These are phyloP conservation scores for Camponotus fellah DNA, from an alignment of 2,888 invertebrate genomes.

Conservation along the genomic window DNA sequence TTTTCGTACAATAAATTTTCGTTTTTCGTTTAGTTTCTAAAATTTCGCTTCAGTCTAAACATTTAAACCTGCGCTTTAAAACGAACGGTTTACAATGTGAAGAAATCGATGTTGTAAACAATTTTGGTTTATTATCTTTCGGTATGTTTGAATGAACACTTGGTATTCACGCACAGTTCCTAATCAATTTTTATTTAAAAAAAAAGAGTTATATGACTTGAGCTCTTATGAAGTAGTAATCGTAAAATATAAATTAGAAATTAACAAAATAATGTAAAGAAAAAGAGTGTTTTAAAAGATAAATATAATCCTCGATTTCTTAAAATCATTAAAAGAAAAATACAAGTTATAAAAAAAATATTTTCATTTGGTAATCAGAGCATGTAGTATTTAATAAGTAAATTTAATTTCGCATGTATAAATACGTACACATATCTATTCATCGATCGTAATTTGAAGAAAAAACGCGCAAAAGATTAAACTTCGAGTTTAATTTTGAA, in stretches of 20 bases:
- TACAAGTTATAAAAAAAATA: not conserved
- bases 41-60: not conserved
- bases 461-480: not conserved
- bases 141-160: conserved; percentile 17
- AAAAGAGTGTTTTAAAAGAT: not conserved
- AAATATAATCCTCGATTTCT: conserved; percentile 9
- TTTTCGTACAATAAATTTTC: not conserved
- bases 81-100: conserved; percentile 27
- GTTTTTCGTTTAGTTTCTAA: not conserved
- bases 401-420: not conserved
- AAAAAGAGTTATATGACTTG: too few species aligned
- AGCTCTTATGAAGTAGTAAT: too few species aligned
- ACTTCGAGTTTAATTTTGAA: not conserved
- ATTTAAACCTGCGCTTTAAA: not conserved
- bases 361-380: not conserved
- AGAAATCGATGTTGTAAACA: not conserved
- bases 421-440: not conserved
- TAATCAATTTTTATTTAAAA: too few species aligned
- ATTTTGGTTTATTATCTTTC: conserved; percentile 20
- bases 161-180: not conserved
- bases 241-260: too few species aligned
- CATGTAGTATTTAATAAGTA: not conserved
- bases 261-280: too few species aligned
- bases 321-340: not conserved
- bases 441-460: not conserved